phyloP scores from a whole-genome alignment of 1,140 invertebrate species.

The Parasteatoda tepidariorum region DNA sequence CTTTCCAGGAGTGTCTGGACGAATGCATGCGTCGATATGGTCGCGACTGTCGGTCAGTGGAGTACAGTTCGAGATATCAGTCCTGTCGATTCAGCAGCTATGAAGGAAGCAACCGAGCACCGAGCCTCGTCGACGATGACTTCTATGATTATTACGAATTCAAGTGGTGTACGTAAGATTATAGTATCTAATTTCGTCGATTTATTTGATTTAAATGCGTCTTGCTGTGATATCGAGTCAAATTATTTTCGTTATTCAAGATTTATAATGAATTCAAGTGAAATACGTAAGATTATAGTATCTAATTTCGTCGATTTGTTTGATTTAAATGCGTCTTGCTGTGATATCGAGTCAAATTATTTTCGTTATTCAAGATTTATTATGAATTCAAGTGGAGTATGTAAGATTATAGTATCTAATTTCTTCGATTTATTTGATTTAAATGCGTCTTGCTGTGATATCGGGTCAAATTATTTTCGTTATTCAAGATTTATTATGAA shows the following conservation, averaged over 20 bases:
- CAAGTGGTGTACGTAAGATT: conserved; percentile 75
- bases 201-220: not conserved
- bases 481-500: conserved; percentile 93
- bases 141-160: conserved; percentile 92
- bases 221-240: conserved; percentile 19
- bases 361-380: conserved; percentile 92
- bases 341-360: too few relatives aligned
- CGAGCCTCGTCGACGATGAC: conserved; percentile 84
- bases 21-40: conserved; percentile 79
- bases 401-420: conserved; percentile 67
- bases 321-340: conserved; percentile 11
- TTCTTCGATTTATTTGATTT: not conserved
- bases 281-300: conserved; percentile 74
- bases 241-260: too few relatives aligned
- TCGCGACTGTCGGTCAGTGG: conserved; percentile 79
- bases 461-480: too few relatives aligned
- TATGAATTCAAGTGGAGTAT: conserved; percentile 82
- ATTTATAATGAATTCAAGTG: conserved; percentile 84
- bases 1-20: conserved; percentile 87
- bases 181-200: not conserved
- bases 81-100: conserved; percentile 86
- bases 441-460: conserved; percentile 20
- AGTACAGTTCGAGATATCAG: conserved; percentile 85
- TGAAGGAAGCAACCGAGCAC: conserved; percentile 69
- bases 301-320: not conserved